Base-by-base conservation (phyloP, 2,797 vertebrate species). In the Acropternis orthonyx region DNA sequence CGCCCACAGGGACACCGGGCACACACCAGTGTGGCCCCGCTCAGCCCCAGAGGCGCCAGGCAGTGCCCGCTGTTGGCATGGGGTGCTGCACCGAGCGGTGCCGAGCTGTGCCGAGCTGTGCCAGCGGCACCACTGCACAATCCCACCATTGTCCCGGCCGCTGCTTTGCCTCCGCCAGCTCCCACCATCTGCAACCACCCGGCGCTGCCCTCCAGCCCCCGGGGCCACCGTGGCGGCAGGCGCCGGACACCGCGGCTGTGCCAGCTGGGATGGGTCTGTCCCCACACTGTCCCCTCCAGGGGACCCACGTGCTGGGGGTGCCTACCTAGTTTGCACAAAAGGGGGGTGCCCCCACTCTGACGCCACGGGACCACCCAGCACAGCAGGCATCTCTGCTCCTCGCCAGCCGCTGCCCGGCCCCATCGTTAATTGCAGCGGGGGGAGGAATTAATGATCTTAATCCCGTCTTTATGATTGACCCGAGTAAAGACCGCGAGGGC, bases 391-490 rank as follows among this genome's bases (percentile, higher is more conserved):
- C 86, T 39, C 81, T 63, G 75, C 91, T 71, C 81, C 36, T 76
- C 6, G 1, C 68, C 75, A 80, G 87, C 75, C 78, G 23, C 90
- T 65, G 83, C 80, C 76, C 22, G 2, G 55, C 36, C 24, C 2
- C 20, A 16, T 16, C 82, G 65, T 84, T 95, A 96, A 95, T 91
- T 96, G 89, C 78, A 73, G 84, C 2, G 23, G 84, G 93, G 90
- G 55, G 89, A 84, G 85, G 93, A 94, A 91, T 92, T 96, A 95
- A 95, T 93, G 88, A 92, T 93, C 94, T 94, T 96, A 96, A 96
- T 96, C 96, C 91, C 72, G 91, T 95, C 96, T 96, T 96, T 94
- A 91, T 94, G 92, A 95, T 51, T 95, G 95, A 95, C 86, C 86
- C 4, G 3, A 76, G 89, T 21, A 82, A 93, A 94, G 92, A 76